Evolutionary conservation across 2,888 invertebrate species (phyloP).

Genomic region (Trichogramma dendrolimi): DNA sequence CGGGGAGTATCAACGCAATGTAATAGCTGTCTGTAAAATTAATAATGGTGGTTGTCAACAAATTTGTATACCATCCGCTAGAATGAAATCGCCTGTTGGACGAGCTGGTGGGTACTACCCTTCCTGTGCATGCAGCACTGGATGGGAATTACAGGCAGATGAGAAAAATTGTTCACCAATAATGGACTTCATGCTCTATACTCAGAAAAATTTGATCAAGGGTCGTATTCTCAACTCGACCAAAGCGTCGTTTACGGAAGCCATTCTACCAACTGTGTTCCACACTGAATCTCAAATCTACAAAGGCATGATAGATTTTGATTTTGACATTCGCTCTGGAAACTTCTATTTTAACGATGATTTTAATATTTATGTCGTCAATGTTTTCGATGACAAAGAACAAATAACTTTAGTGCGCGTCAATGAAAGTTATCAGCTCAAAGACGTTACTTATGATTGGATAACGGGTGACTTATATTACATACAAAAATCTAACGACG

Average conservation of each 20-base stretch:
- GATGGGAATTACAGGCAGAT: constrained; percentile 14
- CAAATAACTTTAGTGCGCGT: constrained; percentile 5
- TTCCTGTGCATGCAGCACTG: constrained; percentile 14
- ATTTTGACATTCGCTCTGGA: constrained; percentile 12
- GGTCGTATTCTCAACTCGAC: not conserved
- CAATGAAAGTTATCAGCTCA: not conserved
- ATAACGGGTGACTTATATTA: constrained; percentile 1
- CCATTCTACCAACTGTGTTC: constrained; percentile 4
- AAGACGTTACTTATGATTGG: constrained; percentile 12
- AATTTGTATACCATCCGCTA: constrained; percentile 8
- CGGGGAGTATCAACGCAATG: constrained; percentile 1
- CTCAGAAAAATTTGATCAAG: constrained; percentile 1
- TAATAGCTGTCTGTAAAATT: constrained; percentile 4
- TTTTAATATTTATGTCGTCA: constrained; percentile 7
- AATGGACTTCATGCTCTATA: constrained; percentile 7
- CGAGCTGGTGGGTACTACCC: not conserved
- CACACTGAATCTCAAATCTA: not conserved
- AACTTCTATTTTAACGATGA: constrained; percentile 16
- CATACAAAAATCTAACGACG: constrained; percentile 7
- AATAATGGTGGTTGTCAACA: constrained; percentile 12
- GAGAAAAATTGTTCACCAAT: not conserved
- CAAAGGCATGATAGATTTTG: constrained; percentile 11
- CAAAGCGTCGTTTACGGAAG: constrained; percentile 4
- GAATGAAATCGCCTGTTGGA: not conserved
- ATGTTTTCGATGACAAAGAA: not conserved